Evolutionary conservation across 2,113 vertebrate species (phyloP), one percentile per base, ranked within the genome.

Genomic region (Bos indicus): DNA sequence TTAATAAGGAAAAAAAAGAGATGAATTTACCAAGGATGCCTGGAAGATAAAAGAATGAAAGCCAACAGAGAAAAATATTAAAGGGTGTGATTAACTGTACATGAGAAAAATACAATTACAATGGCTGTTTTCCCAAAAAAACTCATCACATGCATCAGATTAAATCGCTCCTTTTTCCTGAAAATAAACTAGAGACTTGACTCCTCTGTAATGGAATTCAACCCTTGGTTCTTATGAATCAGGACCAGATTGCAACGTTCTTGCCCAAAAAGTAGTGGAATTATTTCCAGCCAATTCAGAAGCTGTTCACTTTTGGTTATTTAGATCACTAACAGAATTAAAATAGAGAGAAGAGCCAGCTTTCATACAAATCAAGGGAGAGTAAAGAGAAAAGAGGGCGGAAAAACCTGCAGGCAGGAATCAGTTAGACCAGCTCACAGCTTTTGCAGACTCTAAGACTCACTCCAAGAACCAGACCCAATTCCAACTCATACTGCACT

Each of bases 231-330:
- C 97, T 98, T 98, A 96, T 71, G 97, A 98, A 98, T 98, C 98
- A 98, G 95, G 94, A 94, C 96, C 97, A 97, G 96, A 94, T 94
- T 97, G 95, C 95, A 97, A 97, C 40, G 19, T 85, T 94, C 56
- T 97, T 96, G 94, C 95, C 43, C 5, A 91, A 94, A 98, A 98
- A 98, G 96, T 97, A 74, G 97, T 97, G 74, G 95, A 98, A 98
- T 98, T 98, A 98, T 98, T 98, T 98, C 97, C 95, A 97, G 97
- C 89, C 93, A 71, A 81, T 98, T 97, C 94, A 52, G 88, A 97
- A 98, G 96, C 67, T 93, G 48, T 14, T 97, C 56, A 51, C 16
- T 91, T 67, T 88, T 88, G 19, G 67, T 89, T 90, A 57, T 30
- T 94, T 12, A 92, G 80, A 84, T 64, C 56, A 51, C 74, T 83